These are phyloP conservation scores for Laterallus jamaicensis DNA, from an alignment of 2,113 vertebrate species.

Conservation along the genomic window DNA sequence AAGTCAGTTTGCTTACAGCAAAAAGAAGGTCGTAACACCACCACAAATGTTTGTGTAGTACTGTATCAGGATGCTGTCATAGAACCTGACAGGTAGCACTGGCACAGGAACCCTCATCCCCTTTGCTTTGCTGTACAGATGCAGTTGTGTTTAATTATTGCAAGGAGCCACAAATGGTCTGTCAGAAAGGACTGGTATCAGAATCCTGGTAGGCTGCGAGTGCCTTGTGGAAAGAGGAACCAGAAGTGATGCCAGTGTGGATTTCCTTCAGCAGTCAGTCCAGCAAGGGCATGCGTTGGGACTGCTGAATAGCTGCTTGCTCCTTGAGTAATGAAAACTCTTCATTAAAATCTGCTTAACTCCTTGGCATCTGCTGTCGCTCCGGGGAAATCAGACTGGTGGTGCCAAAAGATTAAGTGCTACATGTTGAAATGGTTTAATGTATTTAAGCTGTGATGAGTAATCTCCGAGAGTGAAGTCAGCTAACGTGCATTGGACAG, in stretches of 20 bases:
- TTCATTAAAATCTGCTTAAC: background rate
- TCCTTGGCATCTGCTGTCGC: background rate
- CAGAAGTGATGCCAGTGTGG: background rate
- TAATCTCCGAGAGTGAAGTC: background rate
- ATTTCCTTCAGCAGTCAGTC: background rate
- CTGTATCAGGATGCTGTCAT: background rate
- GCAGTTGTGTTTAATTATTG: background rate
- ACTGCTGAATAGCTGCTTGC: background rate
- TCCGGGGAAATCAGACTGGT: background rate
- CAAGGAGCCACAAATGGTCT: background rate
- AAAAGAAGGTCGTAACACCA: background rate
- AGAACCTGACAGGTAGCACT: background rate
- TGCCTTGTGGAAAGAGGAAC: background rate
- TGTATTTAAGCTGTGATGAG: background rate
- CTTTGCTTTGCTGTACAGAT: background rate
- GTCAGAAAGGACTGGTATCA: background rate
- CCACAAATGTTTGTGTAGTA: background rate
- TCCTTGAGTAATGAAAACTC: background rate
- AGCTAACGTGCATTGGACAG: background rate
- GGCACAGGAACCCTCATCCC: background rate
- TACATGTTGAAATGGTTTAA: background rate
- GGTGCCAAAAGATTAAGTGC: background rate
- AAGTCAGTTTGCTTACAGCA: background rate
- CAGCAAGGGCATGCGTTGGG: fast-evolving
- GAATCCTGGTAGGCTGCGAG: background rate